These are phyloP conservation scores for Penaeus japonicus DNA, from an alignment of 1,140 invertebrate species.

Conservation along the genomic window DNA sequence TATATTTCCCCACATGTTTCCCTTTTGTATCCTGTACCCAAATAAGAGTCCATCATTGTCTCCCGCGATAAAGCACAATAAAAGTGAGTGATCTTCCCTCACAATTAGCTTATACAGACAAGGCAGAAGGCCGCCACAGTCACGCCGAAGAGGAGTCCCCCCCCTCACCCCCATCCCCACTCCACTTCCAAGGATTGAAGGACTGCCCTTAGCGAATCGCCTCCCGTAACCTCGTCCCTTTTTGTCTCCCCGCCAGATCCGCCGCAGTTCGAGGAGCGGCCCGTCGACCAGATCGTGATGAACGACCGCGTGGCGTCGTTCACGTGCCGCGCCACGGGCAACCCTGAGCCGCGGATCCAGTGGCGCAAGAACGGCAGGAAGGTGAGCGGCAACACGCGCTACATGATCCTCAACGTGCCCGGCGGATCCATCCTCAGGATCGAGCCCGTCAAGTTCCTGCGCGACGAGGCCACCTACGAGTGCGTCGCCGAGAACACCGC, in stretches of 20 bases:
- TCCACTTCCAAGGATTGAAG: too few relatives aligned
- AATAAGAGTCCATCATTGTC: too few relatives aligned
- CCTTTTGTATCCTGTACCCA: too few relatives aligned
- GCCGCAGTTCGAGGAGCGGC: slow-evolving; percentile 87
- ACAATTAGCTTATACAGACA: too few relatives aligned
- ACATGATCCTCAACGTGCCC: slow-evolving; percentile 62
- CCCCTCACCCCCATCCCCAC: too few relatives aligned
- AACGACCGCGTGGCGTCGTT: slow-evolving; percentile 93
- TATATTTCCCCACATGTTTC: too few relatives aligned
- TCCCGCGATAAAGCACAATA: too few relatives aligned
- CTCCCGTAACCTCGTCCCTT: slow-evolving; percentile 3
- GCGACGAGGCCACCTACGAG: slow-evolving; percentile 91
- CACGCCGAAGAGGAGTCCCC: too few relatives aligned
- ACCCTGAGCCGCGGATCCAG: slow-evolving; percentile 86
- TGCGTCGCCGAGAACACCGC: slow-evolving; percentile 97
- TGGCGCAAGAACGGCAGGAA: slow-evolving; percentile 91
- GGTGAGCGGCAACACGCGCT: slow-evolving; percentile 66
- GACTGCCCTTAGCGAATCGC: too few relatives aligned
- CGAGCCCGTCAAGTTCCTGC: slow-evolving; percentile 81
- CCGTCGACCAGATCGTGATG: slow-evolving; percentile 80
- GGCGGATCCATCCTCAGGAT: slow-evolving; percentile 89
- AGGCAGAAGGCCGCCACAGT: too few relatives aligned
- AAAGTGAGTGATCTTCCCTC: too few relatives aligned
- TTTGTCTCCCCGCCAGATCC: slow-evolving; percentile 79
- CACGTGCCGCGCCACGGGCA: slow-evolving; percentile 91